Evolutionary conservation across 2,888 invertebrate species (phyloP), one percentile per base, ranked within the genome.

Genomic region (Eupithecia centaureata): DNA sequence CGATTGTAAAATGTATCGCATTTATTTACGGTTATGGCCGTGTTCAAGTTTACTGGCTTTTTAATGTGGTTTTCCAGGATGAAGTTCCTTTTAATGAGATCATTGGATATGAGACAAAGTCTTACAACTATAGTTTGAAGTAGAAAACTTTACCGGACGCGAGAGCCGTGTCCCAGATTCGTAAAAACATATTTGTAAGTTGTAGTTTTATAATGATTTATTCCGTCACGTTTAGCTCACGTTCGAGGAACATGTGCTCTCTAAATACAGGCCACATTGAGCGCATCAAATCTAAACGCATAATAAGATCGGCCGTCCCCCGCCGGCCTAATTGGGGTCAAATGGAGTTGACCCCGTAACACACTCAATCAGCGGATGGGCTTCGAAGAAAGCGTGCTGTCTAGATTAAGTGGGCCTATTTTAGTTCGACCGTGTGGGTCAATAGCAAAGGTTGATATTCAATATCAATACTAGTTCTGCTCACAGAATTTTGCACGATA

Each of bases 321-420:
- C 61, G 62, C 33, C 63, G 47, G 22, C 33, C 27, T 54, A 60
- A 74, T 74, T 71, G 70, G 63, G 71, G 65, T 71, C 72, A 74
- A 74, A 65, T 73, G 70, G 68, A 68, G 62, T 71, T 68, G 71
- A 73, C 72, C 71, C 30, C 47, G 61, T 61, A 18, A 35, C 61
- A 32, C 66, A 57, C 57, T 66, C 66, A 70, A 63, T 70, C 63
- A 70, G 65, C 18, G 22, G 42, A 65, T 47, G 47, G 66, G 28
- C 30, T 57, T 52, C 30, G 61, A 58, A 61, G 52, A 64, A 61
- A 65, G 64, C 61, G 5, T 10, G 8, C n/a, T 33, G 35, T 58
- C 64, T 61, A 68, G 52, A 68, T 61, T 42, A 33, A 52, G 22
- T 52, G 51, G 38, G 28, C 32, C 58, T 25, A 27, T 67, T 54